These are phyloP conservation scores for Meloidogyne hapla DNA, from an alignment of 1,140 invertebrate genomes.

Conservation along the genomic window DNA sequence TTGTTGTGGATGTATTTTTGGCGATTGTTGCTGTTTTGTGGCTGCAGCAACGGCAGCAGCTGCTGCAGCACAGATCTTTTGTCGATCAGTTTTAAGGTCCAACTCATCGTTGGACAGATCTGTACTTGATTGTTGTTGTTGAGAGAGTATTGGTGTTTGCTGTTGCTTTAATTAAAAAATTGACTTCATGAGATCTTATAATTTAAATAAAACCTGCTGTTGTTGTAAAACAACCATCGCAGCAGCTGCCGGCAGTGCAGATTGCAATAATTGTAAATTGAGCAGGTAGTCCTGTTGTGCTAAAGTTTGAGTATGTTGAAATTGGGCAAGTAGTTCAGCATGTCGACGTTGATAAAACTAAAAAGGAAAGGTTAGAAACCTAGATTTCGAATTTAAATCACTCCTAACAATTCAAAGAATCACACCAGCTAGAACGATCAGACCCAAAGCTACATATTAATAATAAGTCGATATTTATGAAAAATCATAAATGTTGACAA, in stretches of 20 bases:
- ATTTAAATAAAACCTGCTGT: slow-evolving; percentile 14
- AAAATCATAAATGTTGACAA: too few species aligned
- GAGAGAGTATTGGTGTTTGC: slow-evolving; percentile 21
- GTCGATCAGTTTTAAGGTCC: slow-evolving; percentile 1
- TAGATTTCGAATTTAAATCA: too few species aligned
- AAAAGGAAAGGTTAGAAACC: slow-evolving; percentile 33
- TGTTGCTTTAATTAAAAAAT: neutral
- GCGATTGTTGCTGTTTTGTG: slow-evolving; percentile 17
- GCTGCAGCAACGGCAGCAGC: slow-evolving; percentile 1
- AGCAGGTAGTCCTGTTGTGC: slow-evolving; percentile 46
- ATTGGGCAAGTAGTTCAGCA: slow-evolving; percentile 47
- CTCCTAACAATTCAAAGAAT: too few species aligned
- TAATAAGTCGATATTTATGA: too few species aligned
- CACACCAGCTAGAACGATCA: too few species aligned
- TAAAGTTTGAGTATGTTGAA: slow-evolving; percentile 43
- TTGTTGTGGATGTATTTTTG: slow-evolving; percentile 12
- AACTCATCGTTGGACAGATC: slow-evolving; percentile 38
- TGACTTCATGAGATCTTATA: too few species aligned
- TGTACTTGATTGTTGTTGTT: slow-evolving; percentile 37
- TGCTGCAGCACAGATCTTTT: neutral
- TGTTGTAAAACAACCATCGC: slow-evolving; percentile 26
- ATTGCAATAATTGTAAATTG: slow-evolving; percentile 43
- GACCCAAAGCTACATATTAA: too few species aligned
- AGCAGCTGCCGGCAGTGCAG: slow-evolving; percentile 19
- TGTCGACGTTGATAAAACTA: slow-evolving; percentile 51